Percentiles rank a stretch among this genome's conserved stretches.
These are phyloP conservation scores for Dromiciops gliroides DNA, from an alignment of 2,113 vertebrate species.

Conservation along the genomic window DNA sequence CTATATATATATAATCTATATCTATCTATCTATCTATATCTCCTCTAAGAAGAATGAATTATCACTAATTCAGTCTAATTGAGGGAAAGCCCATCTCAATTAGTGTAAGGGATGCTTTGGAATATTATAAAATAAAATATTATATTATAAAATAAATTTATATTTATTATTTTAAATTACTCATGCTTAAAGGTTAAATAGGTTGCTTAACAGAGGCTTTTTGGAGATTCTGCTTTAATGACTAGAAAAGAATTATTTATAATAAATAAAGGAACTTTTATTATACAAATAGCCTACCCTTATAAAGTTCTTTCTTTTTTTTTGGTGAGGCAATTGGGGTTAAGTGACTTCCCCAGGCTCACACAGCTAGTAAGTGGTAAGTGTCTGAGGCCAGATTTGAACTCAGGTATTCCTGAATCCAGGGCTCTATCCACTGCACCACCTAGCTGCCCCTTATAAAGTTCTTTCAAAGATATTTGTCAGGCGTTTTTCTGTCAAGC, in stretches of 20 bases:
- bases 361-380: no score
- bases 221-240: slow-evolving; percentile 65
- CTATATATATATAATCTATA: no score
- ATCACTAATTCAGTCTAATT: background rate
- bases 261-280: slow-evolving; percentile 68
- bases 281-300: slow-evolving; percentile 39
- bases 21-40: no score
- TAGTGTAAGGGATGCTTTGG: slow-evolving; percentile 14
- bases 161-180: slow-evolving; percentile 31
- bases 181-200: slow-evolving; percentile 44
- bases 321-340: no score
- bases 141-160: slow-evolving; percentile 40
- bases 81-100: background rate
- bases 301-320: slow-evolving; percentile 22
- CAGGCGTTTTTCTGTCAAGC: background rate
- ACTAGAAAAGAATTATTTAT: slow-evolving; percentile 26
- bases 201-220: slow-evolving; percentile 42
- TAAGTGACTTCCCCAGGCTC: no score
- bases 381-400: no score
- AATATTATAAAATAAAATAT: slow-evolving; percentile 61
- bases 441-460: no score
- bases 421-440: no score
- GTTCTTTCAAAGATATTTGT: slow-evolving; percentile 8
- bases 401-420: no score
- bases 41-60: background rate